Evolutionary conservation across 2,113 vertebrate species (phyloP), one percentile per base, ranked within the genome.

Genomic region (Scomber colias): DNA sequence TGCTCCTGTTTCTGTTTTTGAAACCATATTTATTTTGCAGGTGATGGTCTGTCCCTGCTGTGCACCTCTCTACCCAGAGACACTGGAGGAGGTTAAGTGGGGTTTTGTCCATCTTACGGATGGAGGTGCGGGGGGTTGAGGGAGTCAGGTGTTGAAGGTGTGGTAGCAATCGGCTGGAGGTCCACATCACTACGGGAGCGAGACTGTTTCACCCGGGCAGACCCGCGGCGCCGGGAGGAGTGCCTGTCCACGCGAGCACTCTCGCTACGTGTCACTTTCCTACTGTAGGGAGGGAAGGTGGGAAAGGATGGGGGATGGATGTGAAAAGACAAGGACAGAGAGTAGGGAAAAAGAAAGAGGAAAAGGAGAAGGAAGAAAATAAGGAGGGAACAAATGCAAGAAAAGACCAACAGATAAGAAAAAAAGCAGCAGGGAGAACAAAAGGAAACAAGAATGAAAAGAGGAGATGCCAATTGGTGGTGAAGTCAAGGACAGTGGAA

Each of bases 181-280:
- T 97, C 97, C 94, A 98, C 97, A 51, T 98, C 96, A n/a, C 97
- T 98, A 92, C 96, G 95, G 90, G 97, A 98, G 71, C 97, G 95
- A 5, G 94, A 96, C 94, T 97, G 95, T 92, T 97, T 97, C 92
- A 91, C 95, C 87, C 96, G 95, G 89, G 95, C 90, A 30, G 96
- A 96, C 87, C 90, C 91, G 74, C 95, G 95, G 51, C 96, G 96
- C 53, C 95, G 95, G 62, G 95, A 95, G 59, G 96, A 94, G 84
- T 96, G 96, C 72, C 96, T 96, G 82, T 97, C 96, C 92, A 95
- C 95, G 30, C 96, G 95, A 75, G 97, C 95, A 93, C 97, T 97
- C 94, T 97, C 96, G 2, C 97, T 97, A 91, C 97, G 97, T 49
- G 86, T 90, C 92, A 98, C 82, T 83, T 93, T 94, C 93, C 93